phyloP scores from a whole-genome alignment of 2,797 vertebrate genomes.

The Adrianichthys oophorus region DNA sequence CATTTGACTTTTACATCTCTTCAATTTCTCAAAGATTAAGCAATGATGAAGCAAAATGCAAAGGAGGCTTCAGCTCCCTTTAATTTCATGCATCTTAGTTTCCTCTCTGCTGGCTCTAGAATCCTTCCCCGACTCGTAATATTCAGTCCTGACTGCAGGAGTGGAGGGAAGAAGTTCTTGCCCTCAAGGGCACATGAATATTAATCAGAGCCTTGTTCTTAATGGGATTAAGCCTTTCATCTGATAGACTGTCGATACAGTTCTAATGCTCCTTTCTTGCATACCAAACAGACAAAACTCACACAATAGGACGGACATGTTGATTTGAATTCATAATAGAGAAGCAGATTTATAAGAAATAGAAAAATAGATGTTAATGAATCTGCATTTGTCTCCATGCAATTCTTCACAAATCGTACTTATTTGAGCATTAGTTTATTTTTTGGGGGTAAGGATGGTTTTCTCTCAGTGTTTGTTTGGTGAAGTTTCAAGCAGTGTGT shows the following conservation, averaged over 20 bases:
- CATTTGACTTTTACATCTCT: neutral
- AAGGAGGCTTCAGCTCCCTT: conserved; percentile 2
- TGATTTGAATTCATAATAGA: neutral
- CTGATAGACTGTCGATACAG: conserved; percentile 47
- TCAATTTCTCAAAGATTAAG: neutral
- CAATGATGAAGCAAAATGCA: conserved; percentile 10
- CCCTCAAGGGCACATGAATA: conserved; percentile 62
- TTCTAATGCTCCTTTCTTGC: conserved; percentile 35
- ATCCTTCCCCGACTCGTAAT: conserved; percentile 36
- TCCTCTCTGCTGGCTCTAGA: conserved; percentile 14
- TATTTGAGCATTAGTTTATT: no score
- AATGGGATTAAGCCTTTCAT: conserved; percentile 57
- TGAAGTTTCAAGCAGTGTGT: conserved; percentile 4
- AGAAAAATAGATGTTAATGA: neutral
- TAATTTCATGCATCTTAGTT: conserved; percentile 8
- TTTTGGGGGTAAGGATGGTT: no score
- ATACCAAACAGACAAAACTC: conserved; percentile 65
- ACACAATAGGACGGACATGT: conserved; percentile 19
- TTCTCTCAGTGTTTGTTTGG: neutral
- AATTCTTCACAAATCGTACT: no score
- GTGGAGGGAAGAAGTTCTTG: conserved; percentile 36
- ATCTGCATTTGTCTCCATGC: no score
- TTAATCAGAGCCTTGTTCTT: conserved; percentile 58
- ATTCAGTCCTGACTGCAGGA: conserved; percentile 34
- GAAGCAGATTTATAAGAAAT: conserved; percentile 36